These are phyloP conservation scores for Wiebesia pumilae DNA, from an alignment of 1,140 invertebrate genomes.

Conservation along the genomic window DNA sequence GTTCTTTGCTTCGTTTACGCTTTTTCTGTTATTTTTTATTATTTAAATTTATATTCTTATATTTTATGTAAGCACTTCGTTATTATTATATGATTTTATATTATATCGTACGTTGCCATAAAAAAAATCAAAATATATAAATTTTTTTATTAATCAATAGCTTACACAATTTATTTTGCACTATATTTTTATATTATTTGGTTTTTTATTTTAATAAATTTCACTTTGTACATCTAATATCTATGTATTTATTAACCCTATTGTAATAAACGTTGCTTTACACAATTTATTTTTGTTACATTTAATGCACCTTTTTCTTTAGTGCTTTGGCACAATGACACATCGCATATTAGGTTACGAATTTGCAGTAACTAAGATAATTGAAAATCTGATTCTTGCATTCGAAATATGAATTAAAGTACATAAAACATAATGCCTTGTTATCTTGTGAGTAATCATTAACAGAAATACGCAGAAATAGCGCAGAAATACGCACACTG, in stretches of 20 bases:
- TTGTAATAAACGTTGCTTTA: slow-evolving; percentile 50
- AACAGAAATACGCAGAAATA: too few species aligned
- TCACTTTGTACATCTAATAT: slow-evolving; percentile 29
- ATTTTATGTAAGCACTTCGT: slow-evolving; percentile 33
- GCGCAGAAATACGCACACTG: too few species aligned
- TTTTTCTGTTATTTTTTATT: slow-evolving; percentile 20
- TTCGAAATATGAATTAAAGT: too few species aligned
- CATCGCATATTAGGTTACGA: not conserved
- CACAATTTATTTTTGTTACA: slow-evolving; percentile 15
- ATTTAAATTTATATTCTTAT: slow-evolving; percentile 9
- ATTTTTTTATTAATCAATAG: not conserved
- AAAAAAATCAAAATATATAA: slow-evolving; percentile 23
- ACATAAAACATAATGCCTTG: too few species aligned
- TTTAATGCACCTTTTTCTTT: not conserved
- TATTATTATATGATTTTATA: not conserved
- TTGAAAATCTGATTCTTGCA: too few species aligned
- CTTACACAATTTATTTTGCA: not conserved
- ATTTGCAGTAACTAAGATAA: too few species aligned
- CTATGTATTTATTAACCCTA: slow-evolving; percentile 47
- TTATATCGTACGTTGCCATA: slow-evolving; percentile 44
- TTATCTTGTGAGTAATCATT: too few species aligned
- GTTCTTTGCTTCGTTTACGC: slow-evolving; percentile 10
- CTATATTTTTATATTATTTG: slow-evolving; percentile 38
- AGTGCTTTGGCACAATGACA: not conserved
- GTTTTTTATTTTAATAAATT: slow-evolving; percentile 33